Percentiles rank a stretch among this genome's conserved stretches.
Evolutionary conservation across 2,888 invertebrate genomes (phyloP).

Genomic region (Crocallis elinguaria): DNA sequence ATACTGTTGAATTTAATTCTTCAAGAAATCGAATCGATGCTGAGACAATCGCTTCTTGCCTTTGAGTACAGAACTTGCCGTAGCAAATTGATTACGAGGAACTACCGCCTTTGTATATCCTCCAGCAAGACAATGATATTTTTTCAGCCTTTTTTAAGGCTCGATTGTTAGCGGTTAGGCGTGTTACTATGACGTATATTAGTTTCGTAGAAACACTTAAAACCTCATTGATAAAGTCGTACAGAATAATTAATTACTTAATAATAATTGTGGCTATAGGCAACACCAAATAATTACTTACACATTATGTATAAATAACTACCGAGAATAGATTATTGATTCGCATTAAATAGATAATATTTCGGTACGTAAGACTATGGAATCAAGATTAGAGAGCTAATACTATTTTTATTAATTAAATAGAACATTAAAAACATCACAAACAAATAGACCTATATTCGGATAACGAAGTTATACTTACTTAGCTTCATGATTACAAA

Average conservation of each 20-base stretch:
- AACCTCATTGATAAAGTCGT: conserved; percentile 34
- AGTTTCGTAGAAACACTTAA: conserved; percentile 41
- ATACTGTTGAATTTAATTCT: conserved; percentile 12
- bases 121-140: conserved; percentile 67
- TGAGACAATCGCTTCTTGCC: conserved; percentile 68
- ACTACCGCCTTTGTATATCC: conserved; percentile 64
- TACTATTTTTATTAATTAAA: too few relatives aligned
- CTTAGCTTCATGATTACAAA: too few relatives aligned
- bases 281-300: not conserved
- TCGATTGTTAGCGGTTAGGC: conserved; percentile 57
- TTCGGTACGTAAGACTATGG: too few relatives aligned
- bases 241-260: conserved; percentile 23
- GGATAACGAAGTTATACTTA: too few relatives aligned
- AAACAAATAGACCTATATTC: too few relatives aligned
- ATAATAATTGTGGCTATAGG: not conserved
- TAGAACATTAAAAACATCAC: too few relatives aligned
- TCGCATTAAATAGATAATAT: too few relatives aligned
- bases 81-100: conserved; percentile 68
- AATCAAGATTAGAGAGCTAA: too few relatives aligned
- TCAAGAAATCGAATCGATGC: conserved; percentile 23
- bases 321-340: too few relatives aligned
- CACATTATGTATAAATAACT: too few relatives aligned
- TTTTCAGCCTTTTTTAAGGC: conserved; percentile 56
- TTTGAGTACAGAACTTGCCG: conserved; percentile 56
- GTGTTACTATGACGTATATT: conserved; percentile 50